Evolutionary conservation across 2,888 invertebrate species (phyloP).

Genomic region (Elmis aenea): DNA sequence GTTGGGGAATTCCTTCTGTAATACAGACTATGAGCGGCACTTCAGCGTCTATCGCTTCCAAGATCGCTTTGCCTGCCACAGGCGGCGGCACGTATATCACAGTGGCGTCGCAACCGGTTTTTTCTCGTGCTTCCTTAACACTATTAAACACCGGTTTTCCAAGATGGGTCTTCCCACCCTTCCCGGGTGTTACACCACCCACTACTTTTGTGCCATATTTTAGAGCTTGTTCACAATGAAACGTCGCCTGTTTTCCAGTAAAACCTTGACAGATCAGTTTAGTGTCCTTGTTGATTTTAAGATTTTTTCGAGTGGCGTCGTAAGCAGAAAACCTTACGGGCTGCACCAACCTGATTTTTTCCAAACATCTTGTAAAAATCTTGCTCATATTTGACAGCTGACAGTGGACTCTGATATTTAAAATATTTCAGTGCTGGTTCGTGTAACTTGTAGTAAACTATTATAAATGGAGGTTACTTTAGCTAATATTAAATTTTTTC

Average conservation of each 20-base stretch:
- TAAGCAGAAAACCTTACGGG: no score
- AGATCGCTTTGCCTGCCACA: slow-evolving; percentile 62
- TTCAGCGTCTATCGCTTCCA: slow-evolving; percentile 71
- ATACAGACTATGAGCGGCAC: no score
- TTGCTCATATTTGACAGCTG: slow-evolving; percentile 12
- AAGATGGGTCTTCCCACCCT: slow-evolving; percentile 75
- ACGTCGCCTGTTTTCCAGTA: slow-evolving; percentile 47
- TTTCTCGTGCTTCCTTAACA: slow-evolving; percentile 62
- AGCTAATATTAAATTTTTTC: no score
- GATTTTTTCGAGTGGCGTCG: slow-evolving; percentile 22
- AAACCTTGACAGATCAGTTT: slow-evolving; percentile 16
- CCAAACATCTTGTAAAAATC: no score
- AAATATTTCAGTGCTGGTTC: neutral
- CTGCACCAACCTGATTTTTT: no score
- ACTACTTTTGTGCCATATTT: slow-evolving; percentile 80
- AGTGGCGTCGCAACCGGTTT: slow-evolving; percentile 63
- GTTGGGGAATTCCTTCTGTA: no score
- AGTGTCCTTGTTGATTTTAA: no score
- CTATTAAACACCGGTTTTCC: slow-evolving; percentile 62
- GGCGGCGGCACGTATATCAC: slow-evolving; percentile 77
- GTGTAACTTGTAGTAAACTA: neutral
- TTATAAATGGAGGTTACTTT: no score
- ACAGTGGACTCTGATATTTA: slow-evolving; percentile 14
- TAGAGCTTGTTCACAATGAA: slow-evolving; percentile 65
- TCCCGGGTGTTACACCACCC: slow-evolving; percentile 73